Evolutionary conservation across 2,113 vertebrate genomes (phyloP), one percentile per base, ranked within the genome.

Genomic region (Tachuris rubrigastra): DNA sequence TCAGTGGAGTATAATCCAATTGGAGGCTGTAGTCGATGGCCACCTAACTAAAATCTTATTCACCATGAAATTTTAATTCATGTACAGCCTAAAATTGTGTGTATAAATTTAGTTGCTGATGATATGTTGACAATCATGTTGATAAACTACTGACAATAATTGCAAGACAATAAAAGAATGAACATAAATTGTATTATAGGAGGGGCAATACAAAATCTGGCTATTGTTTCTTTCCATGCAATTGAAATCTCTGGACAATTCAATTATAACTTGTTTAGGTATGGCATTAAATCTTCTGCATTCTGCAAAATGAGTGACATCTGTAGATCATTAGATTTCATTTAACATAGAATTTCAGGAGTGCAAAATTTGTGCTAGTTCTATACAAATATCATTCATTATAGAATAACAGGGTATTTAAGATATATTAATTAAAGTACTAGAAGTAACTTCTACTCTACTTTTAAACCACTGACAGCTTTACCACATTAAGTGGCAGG

Each of bases 211-310:
- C 10, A 79, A 78, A 60, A 80, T 65, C 27, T 75, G 17, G 8
- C 44, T 78, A n/a, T 24, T 50, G 31, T 74, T 62, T 37, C 35
- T 80, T 94, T 95, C 78, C 24, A 28, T 44, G 30, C 44, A 80
- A 60, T 10, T 75, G 90, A 66, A 30, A 88, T 94, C 94, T 73
- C 67, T 91, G 60, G 35, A 76, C 27, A 68, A 59, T 91, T 97
- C 76, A 77, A 14, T 81, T 95, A 76, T 31, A 83, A 37, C 23
- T 78, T 77, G 8, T 59, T 78, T 92, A 69, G 12, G 46, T 17
- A 41, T 65, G 52, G 11, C 31, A 56, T 79, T 94, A 83, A 74
- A 81, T 85, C 24, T 79, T 73, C 60, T 93, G 21, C 6, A 1
- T 87, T 86, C 60, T 71, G 69, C 49, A 74, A 91, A 88, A 75